Evolutionary conservation across 2,113 vertebrate species (phyloP).

Genomic region (Gymnobelideus leadbeateri): DNA sequence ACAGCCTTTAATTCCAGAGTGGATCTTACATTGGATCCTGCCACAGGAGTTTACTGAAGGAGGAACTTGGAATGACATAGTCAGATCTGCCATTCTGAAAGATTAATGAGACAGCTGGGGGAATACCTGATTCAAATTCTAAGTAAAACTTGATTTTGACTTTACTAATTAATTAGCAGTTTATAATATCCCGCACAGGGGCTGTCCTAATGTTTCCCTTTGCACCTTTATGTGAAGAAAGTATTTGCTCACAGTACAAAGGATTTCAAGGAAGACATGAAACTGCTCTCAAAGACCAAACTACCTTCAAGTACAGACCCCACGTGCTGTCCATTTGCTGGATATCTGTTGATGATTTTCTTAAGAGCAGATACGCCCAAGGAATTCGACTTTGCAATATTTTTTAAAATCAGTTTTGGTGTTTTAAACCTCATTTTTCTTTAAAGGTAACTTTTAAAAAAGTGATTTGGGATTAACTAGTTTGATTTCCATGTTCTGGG

Average conservation of each 20-base stretch:
- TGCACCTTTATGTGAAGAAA: background rate
- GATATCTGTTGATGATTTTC: background rate
- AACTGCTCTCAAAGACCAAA: background rate
- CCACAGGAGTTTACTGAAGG: background rate
- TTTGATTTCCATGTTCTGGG: background rate
- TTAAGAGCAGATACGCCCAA: background rate
- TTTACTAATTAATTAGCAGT: background rate
- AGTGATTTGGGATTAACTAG: background rate
- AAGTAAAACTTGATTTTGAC: background rate
- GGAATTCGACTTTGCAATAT: background rate
- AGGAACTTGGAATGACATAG: background rate
- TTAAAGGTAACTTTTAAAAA: background rate
- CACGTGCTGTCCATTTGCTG: too few relatives aligned
- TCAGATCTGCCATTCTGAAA: background rate
- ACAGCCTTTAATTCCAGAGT: background rate
- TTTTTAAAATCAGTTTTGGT: background rate
- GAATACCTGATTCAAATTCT: background rate
- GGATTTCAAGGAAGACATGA: background rate
- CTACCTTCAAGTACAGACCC: background rate
- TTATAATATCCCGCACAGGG: background rate
- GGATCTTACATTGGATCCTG: background rate
- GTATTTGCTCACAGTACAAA: background rate
- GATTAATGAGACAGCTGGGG: background rate
- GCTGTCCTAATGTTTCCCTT: background rate
- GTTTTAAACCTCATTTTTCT: background rate